These are phyloP conservation scores for Achroia grisella DNA, from an alignment of 1,140 invertebrate species.

Conservation along the genomic window DNA sequence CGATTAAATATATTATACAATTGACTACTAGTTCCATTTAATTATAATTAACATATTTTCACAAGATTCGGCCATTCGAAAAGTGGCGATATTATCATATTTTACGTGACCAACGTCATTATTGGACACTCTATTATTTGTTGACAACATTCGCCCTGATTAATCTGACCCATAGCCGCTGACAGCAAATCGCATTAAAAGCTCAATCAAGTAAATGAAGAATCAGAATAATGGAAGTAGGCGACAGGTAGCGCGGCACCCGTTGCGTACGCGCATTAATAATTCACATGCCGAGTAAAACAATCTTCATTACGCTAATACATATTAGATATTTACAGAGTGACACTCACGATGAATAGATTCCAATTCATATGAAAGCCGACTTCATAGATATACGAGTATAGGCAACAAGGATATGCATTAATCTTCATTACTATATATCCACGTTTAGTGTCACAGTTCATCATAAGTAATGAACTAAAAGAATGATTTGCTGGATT, in stretches of 20 bases:
- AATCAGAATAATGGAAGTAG: slow-evolving; percentile 68
- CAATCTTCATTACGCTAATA: slow-evolving; percentile 71
- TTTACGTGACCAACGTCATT: slow-evolving; percentile 56
- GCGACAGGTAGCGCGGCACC: slow-evolving; percentile 25
- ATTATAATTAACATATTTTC: too few species aligned
- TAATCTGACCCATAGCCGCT: slow-evolving; percentile 54
- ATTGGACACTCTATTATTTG: slow-evolving; percentile 41
- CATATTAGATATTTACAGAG: slow-evolving; percentile 53
- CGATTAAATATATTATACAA: too few species aligned
- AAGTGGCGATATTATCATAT: slow-evolving; percentile 24
- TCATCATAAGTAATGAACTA: slow-evolving; percentile 30
- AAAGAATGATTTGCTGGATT: slow-evolving; percentile 52
- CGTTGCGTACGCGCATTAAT: slow-evolving; percentile 70
- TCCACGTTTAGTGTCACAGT: slow-evolving; percentile 14
- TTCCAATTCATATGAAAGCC: slow-evolving; percentile 26
- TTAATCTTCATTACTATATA: slow-evolving; percentile 3
- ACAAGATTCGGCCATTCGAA: background rate
- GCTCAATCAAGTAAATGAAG: slow-evolving; percentile 72
- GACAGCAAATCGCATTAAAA: slow-evolving; percentile 69
- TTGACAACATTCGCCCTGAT: slow-evolving; percentile 64
- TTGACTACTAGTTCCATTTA: too few species aligned
- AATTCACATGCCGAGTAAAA: slow-evolving; percentile 60
- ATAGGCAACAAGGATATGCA: slow-evolving; percentile 9
- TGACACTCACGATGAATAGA: slow-evolving; percentile 12
- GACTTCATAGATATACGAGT: slow-evolving; percentile 19